Base-by-base conservation (phyloP, 2,797 vertebrate genomes). In the Crocodylus rhombifer region DNA sequence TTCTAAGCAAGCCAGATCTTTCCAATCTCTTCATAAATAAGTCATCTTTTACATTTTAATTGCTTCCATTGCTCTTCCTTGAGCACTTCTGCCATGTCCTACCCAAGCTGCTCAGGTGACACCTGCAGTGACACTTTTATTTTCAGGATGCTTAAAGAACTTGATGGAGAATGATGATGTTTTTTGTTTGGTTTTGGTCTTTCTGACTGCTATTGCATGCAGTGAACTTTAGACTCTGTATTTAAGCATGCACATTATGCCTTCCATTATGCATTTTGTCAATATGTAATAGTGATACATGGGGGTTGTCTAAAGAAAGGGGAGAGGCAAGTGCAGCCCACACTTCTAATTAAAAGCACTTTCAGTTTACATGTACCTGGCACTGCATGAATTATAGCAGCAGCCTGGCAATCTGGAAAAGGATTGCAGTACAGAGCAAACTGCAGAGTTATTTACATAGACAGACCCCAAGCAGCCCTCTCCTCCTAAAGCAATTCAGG, bases 121-220 rank as follows among this genome's bases (percentile, higher is more conserved):
- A 51, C 42, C 42, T 55, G 65, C 42, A 83, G 88, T 26, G 58
- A 73, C 84, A 58, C 84, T 71, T 28, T 73, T 28, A 89, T 10
- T 82, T 95, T 89, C 74, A 91, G 88, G 91, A 83, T 92, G 64
- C 81, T 61, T 87, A 89, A 94, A 92, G 42, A 94, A 65, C 69
- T 90, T 76, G 73, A 65, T 86, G 62, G 51, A 82, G 94, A 95
- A 84, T 75, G 84, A 79, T 55, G 79, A 87, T 76, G 87, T 60
- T 91, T 51, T 51, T 84, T 90, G 81, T 91, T 96, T 95, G 86
- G 79, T 79, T 94, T 95, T 95, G 86, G 79, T 79, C 93, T 94
- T 51, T 92, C 91, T 95, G 95, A 93, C 88, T 82, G 91, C 82
- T 90, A 86, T 62, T 90, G 78, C 82, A 87, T 63, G 92, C 89